These are phyloP conservation scores for Phaethon lepturus DNA, from an alignment of 2,113 vertebrate genomes.

Conservation along the genomic window DNA sequence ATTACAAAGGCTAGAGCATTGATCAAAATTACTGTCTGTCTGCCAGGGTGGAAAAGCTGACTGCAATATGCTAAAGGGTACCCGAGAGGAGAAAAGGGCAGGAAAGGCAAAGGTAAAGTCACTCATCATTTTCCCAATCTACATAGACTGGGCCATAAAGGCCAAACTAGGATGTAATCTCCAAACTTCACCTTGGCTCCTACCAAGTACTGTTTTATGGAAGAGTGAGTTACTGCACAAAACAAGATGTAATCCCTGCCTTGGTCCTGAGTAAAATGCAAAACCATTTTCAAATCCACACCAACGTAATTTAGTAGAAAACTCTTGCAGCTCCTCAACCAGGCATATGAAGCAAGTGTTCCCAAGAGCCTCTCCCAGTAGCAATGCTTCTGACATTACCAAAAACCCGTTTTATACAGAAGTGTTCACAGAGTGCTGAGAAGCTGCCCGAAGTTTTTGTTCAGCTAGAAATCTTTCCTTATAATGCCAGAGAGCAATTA, in stretches of 20 bases:
- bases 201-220: rapidly evolving
- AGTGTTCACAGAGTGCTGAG: neutral
- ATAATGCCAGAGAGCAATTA: conserved; percentile 27
- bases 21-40: neutral
- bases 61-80: neutral
- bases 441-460: neutral
- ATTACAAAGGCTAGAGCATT: neutral
- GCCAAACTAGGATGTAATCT: neutral
- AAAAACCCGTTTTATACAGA: neutral
- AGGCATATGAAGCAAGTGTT: rapidly evolving
- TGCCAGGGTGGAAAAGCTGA: neutral
- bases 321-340: neutral
- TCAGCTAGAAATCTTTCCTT: conserved; percentile 1
- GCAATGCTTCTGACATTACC: rapidly evolving
- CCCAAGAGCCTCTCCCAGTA: neutral
- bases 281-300: neutral
- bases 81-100: neutral
- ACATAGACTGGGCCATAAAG: neutral
- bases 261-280: neutral
- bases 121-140: neutral
- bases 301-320: neutral
- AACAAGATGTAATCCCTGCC: rapidly evolving
- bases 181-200: neutral
- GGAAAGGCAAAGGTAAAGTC: neutral
- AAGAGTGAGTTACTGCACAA: rapidly evolving